phyloP scores from a whole-genome alignment of 1,140 invertebrate species.

The Listronotus oregonensis region DNA sequence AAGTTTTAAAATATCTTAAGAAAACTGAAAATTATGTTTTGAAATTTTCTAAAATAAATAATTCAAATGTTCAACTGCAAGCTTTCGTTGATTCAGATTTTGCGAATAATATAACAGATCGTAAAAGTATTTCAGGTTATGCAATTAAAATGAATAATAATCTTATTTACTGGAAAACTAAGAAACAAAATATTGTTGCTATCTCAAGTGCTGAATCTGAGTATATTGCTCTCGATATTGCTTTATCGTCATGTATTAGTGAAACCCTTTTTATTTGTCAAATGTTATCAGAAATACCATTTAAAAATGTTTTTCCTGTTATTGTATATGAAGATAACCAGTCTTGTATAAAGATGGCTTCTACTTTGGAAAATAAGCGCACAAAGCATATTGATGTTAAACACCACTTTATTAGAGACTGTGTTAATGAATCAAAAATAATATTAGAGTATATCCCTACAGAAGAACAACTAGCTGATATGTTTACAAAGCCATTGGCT shows the following conservation, averaged over 20 bases:
- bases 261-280: constrained; percentile 46
- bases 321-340: constrained; percentile 21
- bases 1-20: constrained; percentile 55
- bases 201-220: constrained; percentile 56
- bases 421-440: constrained; percentile 4
- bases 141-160: constrained; percentile 24
- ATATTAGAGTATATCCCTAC: constrained; percentile 24
- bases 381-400: constrained; percentile 52
- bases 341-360: constrained; percentile 9
- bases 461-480: constrained; percentile 33
- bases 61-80: constrained; percentile 14
- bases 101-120: constrained; percentile 26
- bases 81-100: constrained; percentile 31
- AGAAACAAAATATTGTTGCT: constrained; percentile 47
- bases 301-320: constrained; percentile 33
- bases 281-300: constrained; percentile 47
- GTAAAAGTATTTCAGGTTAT: constrained; percentile 31
- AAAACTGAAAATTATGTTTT: constrained; percentile 39
- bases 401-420: constrained; percentile 47
- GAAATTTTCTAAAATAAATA: constrained; percentile 27
- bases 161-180: constrained; percentile 30
- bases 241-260: constrained; percentile 47
- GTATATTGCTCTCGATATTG: constrained; percentile 51
- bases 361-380: constrained; percentile 16
- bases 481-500: constrained; percentile 36